Evolutionary conservation across 53 echinoderm and acorn worm species (phyloP).

Genomic region (Stichopus horrens): DNA sequence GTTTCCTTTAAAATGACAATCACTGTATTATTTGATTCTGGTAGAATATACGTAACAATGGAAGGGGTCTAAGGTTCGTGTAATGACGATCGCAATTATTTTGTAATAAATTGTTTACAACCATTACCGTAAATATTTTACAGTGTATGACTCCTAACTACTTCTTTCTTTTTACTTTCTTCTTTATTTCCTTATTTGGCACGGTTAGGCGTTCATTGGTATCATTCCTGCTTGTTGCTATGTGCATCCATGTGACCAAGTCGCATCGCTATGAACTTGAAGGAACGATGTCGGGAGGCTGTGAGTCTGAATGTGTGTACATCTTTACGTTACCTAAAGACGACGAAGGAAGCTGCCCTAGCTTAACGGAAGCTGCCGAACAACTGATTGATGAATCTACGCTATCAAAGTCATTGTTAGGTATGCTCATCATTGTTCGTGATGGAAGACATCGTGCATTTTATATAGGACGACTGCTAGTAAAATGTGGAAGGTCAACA

Average conservation of each 20-base stretch:
- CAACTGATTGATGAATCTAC: neutral
- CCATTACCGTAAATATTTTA: no score
- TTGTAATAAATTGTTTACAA: no score
- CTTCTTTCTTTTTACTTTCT: neutral
- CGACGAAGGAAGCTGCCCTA: conserved; percentile 39
- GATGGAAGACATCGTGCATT: no score
- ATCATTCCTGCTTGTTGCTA: neutral
- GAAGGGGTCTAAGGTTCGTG: no score
- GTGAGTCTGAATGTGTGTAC: conserved; percentile 51
- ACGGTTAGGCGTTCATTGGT: neutral
- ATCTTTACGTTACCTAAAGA: conserved; percentile 37
- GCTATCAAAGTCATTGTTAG: neutral
- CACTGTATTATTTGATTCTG: no score
- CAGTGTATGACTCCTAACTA: neutral
- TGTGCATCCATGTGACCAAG: neutral
- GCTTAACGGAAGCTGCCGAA: conserved; percentile 25
- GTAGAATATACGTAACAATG: no score
- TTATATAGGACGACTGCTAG: no score
- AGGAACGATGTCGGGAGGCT: neutral
- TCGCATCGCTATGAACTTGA: neutral
- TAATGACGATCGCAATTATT: no score
- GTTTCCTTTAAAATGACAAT: no score
- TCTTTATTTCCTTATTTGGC: neutral
- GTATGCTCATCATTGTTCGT: neutral
- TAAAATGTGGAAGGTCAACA: no score